These are phyloP conservation scores for Cyclargus thomasi DNA, from an alignment of 1,140 invertebrate species.

Conservation along the genomic window DNA sequence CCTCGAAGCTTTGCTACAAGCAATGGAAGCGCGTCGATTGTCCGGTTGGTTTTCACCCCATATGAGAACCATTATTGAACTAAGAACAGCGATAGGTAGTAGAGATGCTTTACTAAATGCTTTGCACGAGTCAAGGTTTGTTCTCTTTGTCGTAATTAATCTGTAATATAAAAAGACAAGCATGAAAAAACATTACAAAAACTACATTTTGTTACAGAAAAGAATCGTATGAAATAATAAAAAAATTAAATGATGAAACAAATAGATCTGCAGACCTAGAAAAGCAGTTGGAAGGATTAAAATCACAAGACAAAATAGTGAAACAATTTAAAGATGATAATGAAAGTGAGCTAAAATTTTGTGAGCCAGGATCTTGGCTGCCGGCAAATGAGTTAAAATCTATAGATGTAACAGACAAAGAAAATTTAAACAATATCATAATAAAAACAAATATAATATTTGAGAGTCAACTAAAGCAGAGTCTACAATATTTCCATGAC, in stretches of 20 bases:
- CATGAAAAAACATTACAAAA: no score
- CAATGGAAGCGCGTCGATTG: constrained; percentile 81
- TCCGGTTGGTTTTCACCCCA: constrained; percentile 86
- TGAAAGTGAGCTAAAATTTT: constrained; percentile 28
- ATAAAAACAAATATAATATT: constrained; percentile 42
- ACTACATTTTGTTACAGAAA: constrained; percentile 46
- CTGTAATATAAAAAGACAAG: no score
- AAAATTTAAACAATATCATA: constrained; percentile 40
- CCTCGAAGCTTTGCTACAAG: constrained; percentile 57
- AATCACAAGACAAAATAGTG: constrained; percentile 33
- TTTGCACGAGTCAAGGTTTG: constrained; percentile 65
- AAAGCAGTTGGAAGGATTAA: constrained; percentile 50
- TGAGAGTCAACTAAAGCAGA: constrained; percentile 51
- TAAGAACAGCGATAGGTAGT: constrained; percentile 73
- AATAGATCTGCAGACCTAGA: constrained; percentile 52
- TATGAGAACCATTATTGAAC: constrained; percentile 81
- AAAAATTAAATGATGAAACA: constrained; percentile 54
- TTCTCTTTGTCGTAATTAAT: not conserved
- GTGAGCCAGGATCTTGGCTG: constrained; percentile 50
- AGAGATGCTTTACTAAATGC: constrained; percentile 59
- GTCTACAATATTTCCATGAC: constrained; percentile 61
- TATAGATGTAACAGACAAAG: constrained; percentile 40
- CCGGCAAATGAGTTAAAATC: constrained; percentile 32
- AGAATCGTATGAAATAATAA: constrained; percentile 60
- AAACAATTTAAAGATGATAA: constrained; percentile 28